phyloP scores from a whole-genome alignment of 2,888 invertebrate species.

The Xylota segnis region DNA sequence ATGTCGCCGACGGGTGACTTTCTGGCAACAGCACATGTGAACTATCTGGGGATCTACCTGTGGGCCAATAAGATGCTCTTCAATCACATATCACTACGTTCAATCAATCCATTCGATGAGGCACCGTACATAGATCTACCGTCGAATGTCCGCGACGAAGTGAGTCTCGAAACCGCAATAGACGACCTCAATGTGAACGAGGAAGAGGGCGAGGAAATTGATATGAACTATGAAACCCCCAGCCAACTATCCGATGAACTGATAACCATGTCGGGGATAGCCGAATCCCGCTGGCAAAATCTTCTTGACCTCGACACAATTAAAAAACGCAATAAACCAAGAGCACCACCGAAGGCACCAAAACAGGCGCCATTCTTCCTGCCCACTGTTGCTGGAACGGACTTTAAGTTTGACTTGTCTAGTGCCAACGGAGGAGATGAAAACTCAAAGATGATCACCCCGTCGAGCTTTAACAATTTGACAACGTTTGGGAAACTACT shows the following conservation, averaged over 20 bases:
- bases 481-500: constrained; percentile 89
- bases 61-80: constrained; percentile 97
- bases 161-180: constrained; percentile 81
- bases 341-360: constrained; percentile 91
- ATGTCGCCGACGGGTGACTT: constrained; percentile 97
- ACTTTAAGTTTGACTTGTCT: constrained; percentile 91
- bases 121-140: constrained; percentile 86
- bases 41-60: constrained; percentile 94
- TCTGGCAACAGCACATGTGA: constrained; percentile 95
- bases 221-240: constrained; percentile 82
- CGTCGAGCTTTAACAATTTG: constrained; percentile 87
- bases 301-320: constrained; percentile 94
- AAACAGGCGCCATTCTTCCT: constrained; percentile 98
- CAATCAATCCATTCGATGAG: constrained; percentile 86
- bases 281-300: constrained; percentile 96
- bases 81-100: constrained; percentile 91
- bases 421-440: constrained; percentile 81
- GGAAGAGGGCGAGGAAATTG: constrained; percentile 82
- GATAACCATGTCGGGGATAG: constrained; percentile 93
- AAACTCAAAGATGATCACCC: constrained; percentile 86
- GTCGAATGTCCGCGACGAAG: constrained; percentile 80
- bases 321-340: constrained; percentile 95
- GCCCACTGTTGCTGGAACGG: constrained; percentile 93
- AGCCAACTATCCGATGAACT: constrained; percentile 86
- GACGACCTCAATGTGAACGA: constrained; percentile 81